Percentiles rank a stretch among this genome's conserved stretches.
phyloP scores from a whole-genome alignment of 2,113 vertebrate genomes.

The Holacanthus passer region DNA sequence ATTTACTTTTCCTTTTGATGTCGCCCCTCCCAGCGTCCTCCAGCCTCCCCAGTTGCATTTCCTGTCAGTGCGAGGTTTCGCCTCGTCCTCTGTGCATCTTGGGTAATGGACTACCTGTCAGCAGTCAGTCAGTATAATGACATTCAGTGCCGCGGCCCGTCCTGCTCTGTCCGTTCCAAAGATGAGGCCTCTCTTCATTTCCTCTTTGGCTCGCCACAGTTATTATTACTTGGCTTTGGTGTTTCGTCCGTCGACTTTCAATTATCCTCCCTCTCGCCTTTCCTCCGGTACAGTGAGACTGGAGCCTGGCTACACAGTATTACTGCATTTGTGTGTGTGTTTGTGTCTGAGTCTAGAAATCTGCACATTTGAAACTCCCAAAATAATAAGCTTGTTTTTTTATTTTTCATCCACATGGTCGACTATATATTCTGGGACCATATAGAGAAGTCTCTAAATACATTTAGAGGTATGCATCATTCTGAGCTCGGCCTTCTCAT shows the following conservation, averaged over 20 bases:
- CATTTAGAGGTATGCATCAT: slow-evolving; percentile 25
- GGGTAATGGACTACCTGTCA: slow-evolving; percentile 78
- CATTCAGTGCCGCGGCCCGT: slow-evolving; percentile 61
- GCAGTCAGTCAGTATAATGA: slow-evolving; percentile 78
- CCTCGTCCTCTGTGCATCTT: slow-evolving; percentile 60
- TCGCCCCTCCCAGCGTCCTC: slow-evolving; percentile 29
- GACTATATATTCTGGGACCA: background rate
- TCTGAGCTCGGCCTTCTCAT: background rate
- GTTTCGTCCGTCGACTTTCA: slow-evolving; percentile 73
- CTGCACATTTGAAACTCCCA: slow-evolving; percentile 19
- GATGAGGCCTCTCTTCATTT: slow-evolving; percentile 80
- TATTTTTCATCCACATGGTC: slow-evolving; percentile 4
- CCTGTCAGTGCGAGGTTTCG: slow-evolving; percentile 55
- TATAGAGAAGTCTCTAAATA: slow-evolving; percentile 17
- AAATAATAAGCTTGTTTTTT: slow-evolving; percentile 38
- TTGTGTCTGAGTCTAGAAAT: slow-evolving; percentile 18
- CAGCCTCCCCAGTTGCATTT: slow-evolving; percentile 56
- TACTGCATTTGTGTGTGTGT: slow-evolving; percentile 17
- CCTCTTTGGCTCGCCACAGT: slow-evolving; percentile 67
- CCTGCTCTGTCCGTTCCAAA: slow-evolving; percentile 58
- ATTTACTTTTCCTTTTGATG: slow-evolving; percentile 57
- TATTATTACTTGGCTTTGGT: slow-evolving; percentile 75
- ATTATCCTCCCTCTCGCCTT: slow-evolving; percentile 68
- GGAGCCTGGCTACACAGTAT: background rate
- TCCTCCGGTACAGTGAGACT: slow-evolving; percentile 11